Percentiles rank a stretch among this genome's conserved stretches.
Conservation (phyloP, 2,888 invertebrate genomes). For the Thereva nobilitata region DNA sequence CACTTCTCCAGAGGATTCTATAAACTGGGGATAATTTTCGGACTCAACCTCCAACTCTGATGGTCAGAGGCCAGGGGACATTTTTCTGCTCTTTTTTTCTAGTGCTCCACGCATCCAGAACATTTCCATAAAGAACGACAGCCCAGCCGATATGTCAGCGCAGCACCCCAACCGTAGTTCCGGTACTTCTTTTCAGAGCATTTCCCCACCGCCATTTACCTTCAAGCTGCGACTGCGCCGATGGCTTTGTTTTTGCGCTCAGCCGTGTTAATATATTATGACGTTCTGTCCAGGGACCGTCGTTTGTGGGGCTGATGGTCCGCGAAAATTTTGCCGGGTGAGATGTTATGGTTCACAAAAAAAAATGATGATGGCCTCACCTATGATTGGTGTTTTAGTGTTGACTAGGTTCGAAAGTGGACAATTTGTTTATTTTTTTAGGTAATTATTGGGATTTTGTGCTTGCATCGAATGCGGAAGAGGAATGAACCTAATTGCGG, state of each 20-base stretch:
- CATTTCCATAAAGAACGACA: not conserved
- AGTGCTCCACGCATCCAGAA: not conserved
- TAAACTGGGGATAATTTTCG: not conserved
- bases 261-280: conserved; percentile 27
- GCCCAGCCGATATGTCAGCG: conserved; percentile 8
- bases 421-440: no score
- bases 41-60: conserved; percentile 7
- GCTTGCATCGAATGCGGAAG: no score
- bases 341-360: not conserved
- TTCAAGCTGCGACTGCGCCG: conserved; percentile 12
- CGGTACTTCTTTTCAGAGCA: conserved; percentile 24
- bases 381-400: not conserved
- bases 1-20: not conserved
- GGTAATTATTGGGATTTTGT: no score
- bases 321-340: conserved; percentile 19
- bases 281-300: not conserved
- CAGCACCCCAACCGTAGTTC: conserved; percentile 25
- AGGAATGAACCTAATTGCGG: no score
- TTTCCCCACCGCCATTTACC: not conserved
- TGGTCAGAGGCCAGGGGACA: conserved; percentile 4
- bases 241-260: conserved; percentile 31
- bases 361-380: not conserved
- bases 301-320: not conserved
- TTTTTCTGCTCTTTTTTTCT: not conserved
- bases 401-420: not conserved